Evolutionary conservation across 2,113 vertebrate genomes (phyloP).

Genomic region (Condylura cristata): DNA sequence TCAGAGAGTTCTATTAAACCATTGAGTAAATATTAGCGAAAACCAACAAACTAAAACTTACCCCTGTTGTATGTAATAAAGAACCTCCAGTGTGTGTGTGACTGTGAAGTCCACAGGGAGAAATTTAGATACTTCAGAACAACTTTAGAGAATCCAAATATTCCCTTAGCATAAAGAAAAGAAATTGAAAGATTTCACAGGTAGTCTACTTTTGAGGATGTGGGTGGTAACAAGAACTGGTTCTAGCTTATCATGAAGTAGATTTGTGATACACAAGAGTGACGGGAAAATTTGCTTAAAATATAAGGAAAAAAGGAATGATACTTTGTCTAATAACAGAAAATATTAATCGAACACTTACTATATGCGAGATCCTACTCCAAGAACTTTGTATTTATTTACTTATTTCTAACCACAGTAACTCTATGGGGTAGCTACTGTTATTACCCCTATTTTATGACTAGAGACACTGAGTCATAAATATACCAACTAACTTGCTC

Average conservation of each 20-base stretch:
- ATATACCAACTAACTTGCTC: background rate
- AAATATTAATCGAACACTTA: background rate
- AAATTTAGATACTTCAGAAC: background rate
- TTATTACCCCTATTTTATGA: background rate
- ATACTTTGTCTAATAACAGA: conserved; percentile 12
- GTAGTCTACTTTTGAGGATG: background rate
- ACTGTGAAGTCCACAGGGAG: background rate
- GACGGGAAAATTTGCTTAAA: conserved; percentile 23
- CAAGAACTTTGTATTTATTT: background rate
- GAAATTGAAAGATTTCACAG: background rate
- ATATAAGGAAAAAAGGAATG: background rate
- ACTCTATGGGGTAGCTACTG: background rate
- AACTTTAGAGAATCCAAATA: background rate
- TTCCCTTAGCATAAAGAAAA: background rate
- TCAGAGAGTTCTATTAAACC: background rate
- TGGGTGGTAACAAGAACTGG: background rate
- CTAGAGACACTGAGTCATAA: background rate
- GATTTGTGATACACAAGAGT: background rate
- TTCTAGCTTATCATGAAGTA: background rate
- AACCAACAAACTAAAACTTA: background rate
- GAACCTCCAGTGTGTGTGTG: background rate
- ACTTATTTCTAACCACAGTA: background rate
- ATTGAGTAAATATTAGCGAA: conserved; percentile 16
- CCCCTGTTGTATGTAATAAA: background rate
- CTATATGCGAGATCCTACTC: background rate